phyloP scores from a whole-genome alignment of 1,140 invertebrate species.

The Drosophila ogumai region DNA sequence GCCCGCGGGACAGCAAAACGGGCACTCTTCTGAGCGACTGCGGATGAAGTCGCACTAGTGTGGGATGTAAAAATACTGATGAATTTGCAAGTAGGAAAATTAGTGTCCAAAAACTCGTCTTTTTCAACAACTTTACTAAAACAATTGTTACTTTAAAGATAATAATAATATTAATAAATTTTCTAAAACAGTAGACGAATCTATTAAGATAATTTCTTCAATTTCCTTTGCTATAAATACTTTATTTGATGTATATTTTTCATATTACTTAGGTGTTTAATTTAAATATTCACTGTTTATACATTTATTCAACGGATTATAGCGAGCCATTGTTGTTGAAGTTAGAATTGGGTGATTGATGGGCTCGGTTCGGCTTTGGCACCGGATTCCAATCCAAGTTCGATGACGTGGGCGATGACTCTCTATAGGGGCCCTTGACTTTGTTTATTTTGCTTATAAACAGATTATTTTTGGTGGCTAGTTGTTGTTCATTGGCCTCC shows the following conservation, averaged over 20 bases:
- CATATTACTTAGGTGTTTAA: constrained; percentile 16
- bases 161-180: constrained; percentile 32
- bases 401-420: constrained; percentile 77
- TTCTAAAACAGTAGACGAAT: constrained; percentile 13
- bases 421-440: constrained; percentile 62
- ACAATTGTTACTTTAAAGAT: constrained; percentile 49
- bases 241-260: constrained; percentile 33
- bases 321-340: constrained; percentile 30
- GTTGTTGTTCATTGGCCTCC: constrained; percentile 21
- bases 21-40: constrained; percentile 41
- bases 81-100: constrained; percentile 33
- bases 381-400: constrained; percentile 84
- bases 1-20: constrained; percentile 29
- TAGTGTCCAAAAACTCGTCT: constrained; percentile 27
- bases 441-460: constrained; percentile 73
- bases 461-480: constrained; percentile 41
- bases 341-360: constrained; percentile 12
- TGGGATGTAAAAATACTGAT: constrained; percentile 17
- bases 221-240: constrained; percentile 39
- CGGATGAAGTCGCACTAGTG: constrained; percentile 44
- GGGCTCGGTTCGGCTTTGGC: constrained; percentile 76
- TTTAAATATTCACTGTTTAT: constrained; percentile 36
- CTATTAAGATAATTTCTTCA: not conserved
- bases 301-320: constrained; percentile 17
- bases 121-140: constrained; percentile 35